phyloP scores from a whole-genome alignment of 1,140 invertebrate genomes.

The Archegozetes longisetosus region DNA sequence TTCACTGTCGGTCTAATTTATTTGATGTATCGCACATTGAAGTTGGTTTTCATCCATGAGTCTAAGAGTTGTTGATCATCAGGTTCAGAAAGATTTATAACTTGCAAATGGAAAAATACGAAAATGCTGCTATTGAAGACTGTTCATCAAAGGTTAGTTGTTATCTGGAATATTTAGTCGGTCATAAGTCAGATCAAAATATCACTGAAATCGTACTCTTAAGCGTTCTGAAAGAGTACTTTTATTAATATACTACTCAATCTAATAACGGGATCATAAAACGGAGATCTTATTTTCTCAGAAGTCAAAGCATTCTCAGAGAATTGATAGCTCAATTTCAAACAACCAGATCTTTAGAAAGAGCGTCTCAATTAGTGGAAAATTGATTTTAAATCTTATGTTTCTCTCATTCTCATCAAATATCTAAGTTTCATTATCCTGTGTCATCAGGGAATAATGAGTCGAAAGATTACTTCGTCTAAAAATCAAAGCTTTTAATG shows the following conservation, averaged over 20 bases:
- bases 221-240: conserved; percentile 37
- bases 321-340: conserved; percentile 46
- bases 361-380: conserved; percentile 60
- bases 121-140: conserved; percentile 39
- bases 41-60: conserved; percentile 70
- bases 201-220: conserved; percentile 50
- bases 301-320: conserved; percentile 65
- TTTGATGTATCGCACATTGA: conserved; percentile 79
- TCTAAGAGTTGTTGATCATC: conserved; percentile 93
- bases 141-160: conserved; percentile 55
- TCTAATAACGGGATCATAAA: conserved; percentile 66
- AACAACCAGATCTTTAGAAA: conserved; percentile 50
- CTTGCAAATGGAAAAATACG: conserved; percentile 59
- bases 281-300: conserved; percentile 53
- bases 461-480: conserved; percentile 18
- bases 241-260: conserved; percentile 58
- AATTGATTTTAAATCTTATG: conserved; percentile 39
- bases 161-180: conserved; percentile 29
- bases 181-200: conserved; percentile 27
- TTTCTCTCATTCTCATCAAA: conserved; percentile 44
- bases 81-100: conserved; percentile 90
- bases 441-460: conserved; percentile 23
- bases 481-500: neutral
- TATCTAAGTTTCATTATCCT: conserved; percentile 26
- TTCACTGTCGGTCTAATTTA: conserved; percentile 88